These are phyloP conservation scores for Calameuta idolon DNA, from an alignment of 2,888 invertebrate species.

Conservation along the genomic window DNA sequence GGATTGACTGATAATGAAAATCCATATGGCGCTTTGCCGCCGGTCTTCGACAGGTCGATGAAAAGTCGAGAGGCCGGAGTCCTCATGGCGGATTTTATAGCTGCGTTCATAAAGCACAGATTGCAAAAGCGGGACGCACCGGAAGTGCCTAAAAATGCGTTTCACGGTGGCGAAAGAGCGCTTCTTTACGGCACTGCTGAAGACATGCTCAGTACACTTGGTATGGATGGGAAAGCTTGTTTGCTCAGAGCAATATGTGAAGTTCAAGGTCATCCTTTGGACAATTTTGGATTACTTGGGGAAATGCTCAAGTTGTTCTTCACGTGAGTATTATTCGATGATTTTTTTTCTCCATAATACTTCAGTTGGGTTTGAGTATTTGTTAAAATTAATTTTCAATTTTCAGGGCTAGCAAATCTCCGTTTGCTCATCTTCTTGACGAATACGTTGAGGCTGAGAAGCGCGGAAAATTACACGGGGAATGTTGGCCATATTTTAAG, in stretches of 20 bases:
- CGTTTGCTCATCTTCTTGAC: conserved; percentile 77
- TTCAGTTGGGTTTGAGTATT: neutral
- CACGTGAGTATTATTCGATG: conserved; percentile 73
- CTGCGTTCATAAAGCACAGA: conserved; percentile 77
- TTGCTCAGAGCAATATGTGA: conserved; percentile 87
- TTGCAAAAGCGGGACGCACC: conserved; percentile 66
- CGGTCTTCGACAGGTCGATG: conserved; percentile 81
- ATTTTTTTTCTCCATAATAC: neutral
- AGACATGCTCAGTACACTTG: conserved; percentile 83
- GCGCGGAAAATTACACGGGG: conserved; percentile 78
- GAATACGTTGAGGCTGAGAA: conserved; percentile 87
- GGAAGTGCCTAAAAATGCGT: conserved; percentile 68
- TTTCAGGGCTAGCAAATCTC: conserved; percentile 83
- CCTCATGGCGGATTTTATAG: conserved; percentile 79
- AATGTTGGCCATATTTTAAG: conserved; percentile 88
- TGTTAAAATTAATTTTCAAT: neutral
- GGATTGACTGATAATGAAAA: conserved; percentile 91
- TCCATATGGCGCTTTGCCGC: conserved; percentile 84
- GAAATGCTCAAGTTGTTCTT: conserved; percentile 86
- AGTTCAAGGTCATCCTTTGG: conserved; percentile 83
- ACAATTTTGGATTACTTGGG: conserved; percentile 83
- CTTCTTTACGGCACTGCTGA: conserved; percentile 82
- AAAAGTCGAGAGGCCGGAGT: conserved; percentile 78
- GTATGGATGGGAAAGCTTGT: conserved; percentile 86
- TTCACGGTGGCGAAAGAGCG: conserved; percentile 88